Conservation (phyloP, 2,888 invertebrate species). For the Mechanitis messenoides region DNA sequence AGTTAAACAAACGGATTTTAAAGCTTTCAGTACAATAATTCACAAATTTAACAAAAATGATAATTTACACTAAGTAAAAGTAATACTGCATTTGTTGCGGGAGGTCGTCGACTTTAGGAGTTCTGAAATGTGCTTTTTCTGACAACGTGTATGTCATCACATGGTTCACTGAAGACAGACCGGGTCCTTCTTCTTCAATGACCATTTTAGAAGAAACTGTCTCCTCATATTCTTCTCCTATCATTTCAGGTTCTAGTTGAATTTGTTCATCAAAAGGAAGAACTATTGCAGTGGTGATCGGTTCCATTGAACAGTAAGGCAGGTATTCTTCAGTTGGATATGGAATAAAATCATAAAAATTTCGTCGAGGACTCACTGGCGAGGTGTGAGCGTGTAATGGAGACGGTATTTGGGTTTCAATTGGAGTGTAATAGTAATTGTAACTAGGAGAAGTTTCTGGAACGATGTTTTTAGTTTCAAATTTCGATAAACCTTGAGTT, state of each 20-base stretch:
- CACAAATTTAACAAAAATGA: neutral
- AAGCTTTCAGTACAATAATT: neutral
- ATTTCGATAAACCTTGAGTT: neutral
- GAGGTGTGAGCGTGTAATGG: conserved; percentile 41
- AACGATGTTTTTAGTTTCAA: conserved; percentile 16
- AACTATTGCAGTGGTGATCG: conserved; percentile 40
- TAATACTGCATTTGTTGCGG: conserved; percentile 68
- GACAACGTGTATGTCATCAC: conserved; percentile 63
- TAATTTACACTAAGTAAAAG: conserved; percentile 53
- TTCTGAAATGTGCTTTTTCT: conserved; percentile 62
- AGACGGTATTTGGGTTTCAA: conserved; percentile 49
- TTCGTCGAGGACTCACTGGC: conserved; percentile 51
- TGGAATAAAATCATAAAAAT: conserved; percentile 54
- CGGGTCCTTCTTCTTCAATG: conserved; percentile 59
- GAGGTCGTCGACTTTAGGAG: conserved; percentile 55
- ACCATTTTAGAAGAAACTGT: conserved; percentile 58
- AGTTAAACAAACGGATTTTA: conserved; percentile 12
- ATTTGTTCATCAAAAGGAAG: conserved; percentile 42
- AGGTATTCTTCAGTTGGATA: conserved; percentile 46
- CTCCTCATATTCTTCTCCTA: conserved; percentile 65
- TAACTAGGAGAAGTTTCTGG: conserved; percentile 23
- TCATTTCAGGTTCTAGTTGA: conserved; percentile 55
- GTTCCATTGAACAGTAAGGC: conserved; percentile 48
- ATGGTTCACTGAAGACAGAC: conserved; percentile 60
- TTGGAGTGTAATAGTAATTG: conserved; percentile 39